phyloP scores from a whole-genome alignment of 2,113 vertebrate species.

The Vicugna pacos region DNA sequence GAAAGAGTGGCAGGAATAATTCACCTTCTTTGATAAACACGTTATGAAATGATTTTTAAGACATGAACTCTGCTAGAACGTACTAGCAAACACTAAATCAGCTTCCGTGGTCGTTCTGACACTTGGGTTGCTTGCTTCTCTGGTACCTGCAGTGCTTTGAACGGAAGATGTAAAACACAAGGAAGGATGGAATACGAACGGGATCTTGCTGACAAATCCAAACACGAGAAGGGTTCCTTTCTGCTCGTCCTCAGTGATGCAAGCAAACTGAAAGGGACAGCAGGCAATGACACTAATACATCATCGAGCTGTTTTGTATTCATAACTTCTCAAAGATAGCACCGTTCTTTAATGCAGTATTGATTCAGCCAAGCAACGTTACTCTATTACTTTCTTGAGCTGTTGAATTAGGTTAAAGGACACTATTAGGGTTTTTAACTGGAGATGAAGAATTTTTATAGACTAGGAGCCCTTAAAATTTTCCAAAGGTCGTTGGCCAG shows the following conservation, averaged over 20 bases:
- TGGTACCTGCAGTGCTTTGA: conserved; percentile 22
- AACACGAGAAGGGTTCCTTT: neutral
- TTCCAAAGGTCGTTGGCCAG: conserved; percentile 46
- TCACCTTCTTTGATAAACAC: conserved; percentile 39
- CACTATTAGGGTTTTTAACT: conserved; percentile 60
- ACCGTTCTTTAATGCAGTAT: conserved; percentile 80
- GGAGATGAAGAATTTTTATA: conserved; percentile 63
- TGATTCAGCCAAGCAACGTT: conserved; percentile 77
- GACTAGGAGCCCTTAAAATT: conserved; percentile 58
- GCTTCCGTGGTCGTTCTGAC: neutral
- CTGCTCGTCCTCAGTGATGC: conserved; percentile 51
- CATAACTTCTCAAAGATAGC: conserved; percentile 78
- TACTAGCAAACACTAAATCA: neutral
- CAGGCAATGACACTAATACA: conserved; percentile 25
- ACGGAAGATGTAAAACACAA: neutral
- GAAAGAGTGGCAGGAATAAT: neutral
- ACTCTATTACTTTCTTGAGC: conserved; percentile 62
- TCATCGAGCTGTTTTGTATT: conserved; percentile 75
- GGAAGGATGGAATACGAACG: neutral
- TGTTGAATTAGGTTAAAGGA: conserved; percentile 76
- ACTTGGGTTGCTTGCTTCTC: conserved; percentile 19
- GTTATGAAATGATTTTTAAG: conserved; percentile 61
- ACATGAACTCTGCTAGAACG: neutral
- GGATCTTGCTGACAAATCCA: neutral
- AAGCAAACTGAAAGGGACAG: conserved; percentile 64